Conservation (phyloP, 1,140 invertebrate species). For the Anoplophora glabripennis region DNA sequence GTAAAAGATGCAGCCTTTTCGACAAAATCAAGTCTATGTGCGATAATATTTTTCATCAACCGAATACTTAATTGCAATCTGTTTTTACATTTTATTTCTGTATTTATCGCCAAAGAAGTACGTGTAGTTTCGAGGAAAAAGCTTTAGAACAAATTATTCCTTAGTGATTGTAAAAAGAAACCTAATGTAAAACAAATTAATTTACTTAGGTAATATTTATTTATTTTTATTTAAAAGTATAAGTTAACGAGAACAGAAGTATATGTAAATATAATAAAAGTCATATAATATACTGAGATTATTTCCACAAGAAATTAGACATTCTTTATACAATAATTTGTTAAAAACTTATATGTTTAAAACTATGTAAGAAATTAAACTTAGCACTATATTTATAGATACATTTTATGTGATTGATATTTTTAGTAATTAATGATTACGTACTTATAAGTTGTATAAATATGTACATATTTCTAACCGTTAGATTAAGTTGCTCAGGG, state of each 20-base stretch:
- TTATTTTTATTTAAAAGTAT: constrained; percentile 27
- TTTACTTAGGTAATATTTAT: constrained; percentile 21
- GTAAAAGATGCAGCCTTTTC: no score
- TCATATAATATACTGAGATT: not conserved
- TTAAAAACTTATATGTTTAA: no score
- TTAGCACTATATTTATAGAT: not conserved
- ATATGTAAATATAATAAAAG: not conserved
- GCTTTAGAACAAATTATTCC: not conserved
- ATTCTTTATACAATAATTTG: no score
- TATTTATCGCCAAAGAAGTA: constrained; percentile 25
- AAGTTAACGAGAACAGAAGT: not conserved
- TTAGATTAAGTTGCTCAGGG: constrained; percentile 27
- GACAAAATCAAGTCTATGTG: no score
- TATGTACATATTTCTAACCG: constrained; percentile 23
- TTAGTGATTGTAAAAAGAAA: not conserved
- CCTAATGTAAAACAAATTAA: not conserved
- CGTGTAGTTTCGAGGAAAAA: constrained; percentile 13
- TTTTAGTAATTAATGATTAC: not conserved
- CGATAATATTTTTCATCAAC: no score
- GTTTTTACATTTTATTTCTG: constrained; percentile 8
- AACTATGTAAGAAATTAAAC: no score
- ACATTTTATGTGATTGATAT: constrained; percentile 13
- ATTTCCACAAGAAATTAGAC: not conserved
- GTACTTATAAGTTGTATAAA: constrained; percentile 15
- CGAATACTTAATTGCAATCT: not conserved